These are phyloP conservation scores for Acleris holmiana DNA, from an alignment of 2,888 invertebrate genomes.

Conservation along the genomic window DNA sequence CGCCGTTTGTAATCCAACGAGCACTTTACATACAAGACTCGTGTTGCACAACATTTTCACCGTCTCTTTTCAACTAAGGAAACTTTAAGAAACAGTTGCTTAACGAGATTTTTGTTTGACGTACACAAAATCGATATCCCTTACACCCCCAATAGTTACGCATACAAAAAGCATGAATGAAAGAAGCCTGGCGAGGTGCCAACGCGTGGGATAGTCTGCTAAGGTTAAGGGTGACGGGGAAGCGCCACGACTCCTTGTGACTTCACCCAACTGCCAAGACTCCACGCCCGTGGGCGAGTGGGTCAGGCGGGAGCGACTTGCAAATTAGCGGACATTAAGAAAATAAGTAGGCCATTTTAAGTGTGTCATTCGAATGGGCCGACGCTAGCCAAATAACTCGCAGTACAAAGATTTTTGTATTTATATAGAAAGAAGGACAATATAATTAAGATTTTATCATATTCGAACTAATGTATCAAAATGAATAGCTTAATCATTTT, in stretches of 20 bases:
- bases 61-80: no score
- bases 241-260: constrained; percentile 10
- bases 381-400: not conserved
- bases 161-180: constrained; percentile 56
- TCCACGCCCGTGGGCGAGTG: constrained; percentile 14
- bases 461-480: not conserved
- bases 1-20: no score
- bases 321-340: constrained; percentile 20
- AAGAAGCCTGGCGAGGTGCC: constrained; percentile 59
- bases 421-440: not conserved
- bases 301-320: constrained; percentile 13
- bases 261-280: constrained; percentile 7
- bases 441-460: no score
- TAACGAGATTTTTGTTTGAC: constrained; percentile 5
- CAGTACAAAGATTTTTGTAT: not conserved
- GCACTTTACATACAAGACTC: no score
- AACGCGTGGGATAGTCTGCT: constrained; percentile 58
- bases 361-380: not conserved
- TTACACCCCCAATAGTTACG: constrained; percentile 36
- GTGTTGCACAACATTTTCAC: no score
- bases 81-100: no score
- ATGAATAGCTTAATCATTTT: no score
- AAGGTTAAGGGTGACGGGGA: constrained; percentile 69
- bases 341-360: constrained; percentile 6
- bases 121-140: constrained; percentile 22